phyloP scores from a whole-genome alignment of 2,113 vertebrate species.

The Lagopus muta region DNA sequence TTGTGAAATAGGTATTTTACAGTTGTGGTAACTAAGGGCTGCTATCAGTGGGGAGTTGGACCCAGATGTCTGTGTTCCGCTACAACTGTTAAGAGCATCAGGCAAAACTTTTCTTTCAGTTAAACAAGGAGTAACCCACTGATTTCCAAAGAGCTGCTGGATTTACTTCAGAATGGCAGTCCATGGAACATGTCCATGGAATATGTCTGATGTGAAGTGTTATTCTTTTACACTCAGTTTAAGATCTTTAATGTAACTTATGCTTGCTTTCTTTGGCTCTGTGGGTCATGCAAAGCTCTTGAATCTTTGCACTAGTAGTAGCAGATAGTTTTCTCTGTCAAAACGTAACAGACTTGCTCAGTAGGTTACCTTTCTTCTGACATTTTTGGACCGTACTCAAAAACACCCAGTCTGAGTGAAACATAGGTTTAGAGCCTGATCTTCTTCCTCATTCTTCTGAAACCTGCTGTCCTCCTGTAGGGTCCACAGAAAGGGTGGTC shows the following conservation, averaged over 20 bases:
- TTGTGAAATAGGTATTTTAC: not conserved
- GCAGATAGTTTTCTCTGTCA: not conserved
- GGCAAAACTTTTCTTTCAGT: not conserved
- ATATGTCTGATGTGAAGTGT: not conserved
- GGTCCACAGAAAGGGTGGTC: not conserved
- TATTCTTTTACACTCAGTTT: not conserved
- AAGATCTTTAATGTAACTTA: not conserved
- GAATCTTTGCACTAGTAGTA: not conserved
- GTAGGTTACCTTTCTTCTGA: not conserved
- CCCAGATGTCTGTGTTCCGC: not conserved
- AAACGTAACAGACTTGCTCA: not conserved
- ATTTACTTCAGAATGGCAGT: not conserved
- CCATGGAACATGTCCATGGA: not conserved
- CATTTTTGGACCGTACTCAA: not conserved
- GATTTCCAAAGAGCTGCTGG: not conserved
- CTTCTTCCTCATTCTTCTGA: not conserved
- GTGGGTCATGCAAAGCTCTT: not conserved
- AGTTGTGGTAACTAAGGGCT: not conserved
- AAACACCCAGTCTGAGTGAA: not conserved
- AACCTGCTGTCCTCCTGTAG: not conserved
- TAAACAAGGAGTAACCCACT: not conserved
- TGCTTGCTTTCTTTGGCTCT: not conserved
- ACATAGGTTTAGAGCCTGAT: accelerated
- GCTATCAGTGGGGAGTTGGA: not conserved
- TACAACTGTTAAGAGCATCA: not conserved